phyloP scores from a whole-genome alignment of 2,888 invertebrate species.

The Anodontia alba region DNA sequence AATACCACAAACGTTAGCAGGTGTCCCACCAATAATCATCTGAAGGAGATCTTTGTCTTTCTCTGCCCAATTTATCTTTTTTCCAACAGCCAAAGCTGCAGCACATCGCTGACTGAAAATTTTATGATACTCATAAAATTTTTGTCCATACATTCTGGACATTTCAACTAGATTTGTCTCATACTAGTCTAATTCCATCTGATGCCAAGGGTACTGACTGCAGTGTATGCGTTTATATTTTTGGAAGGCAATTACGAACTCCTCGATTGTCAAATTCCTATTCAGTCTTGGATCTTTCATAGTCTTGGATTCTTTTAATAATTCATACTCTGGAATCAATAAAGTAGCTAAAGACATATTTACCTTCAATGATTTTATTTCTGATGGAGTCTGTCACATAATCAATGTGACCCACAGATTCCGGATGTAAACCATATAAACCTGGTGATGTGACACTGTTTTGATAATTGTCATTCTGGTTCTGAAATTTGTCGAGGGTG shows the following conservation, averaged over 20 bases:
- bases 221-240: slow-evolving; percentile 10
- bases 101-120: background rate
- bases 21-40: background rate
- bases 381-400: background rate
- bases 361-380: background rate
- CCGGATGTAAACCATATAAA: background rate
- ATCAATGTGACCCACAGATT: background rate
- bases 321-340: slow-evolving; percentile 1
- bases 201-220: background rate
- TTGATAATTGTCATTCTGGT: background rate
- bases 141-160: background rate
- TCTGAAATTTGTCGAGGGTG: background rate
- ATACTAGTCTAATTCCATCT: background rate
- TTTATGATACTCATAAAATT: slow-evolving; percentile 11
- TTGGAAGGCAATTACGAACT: background rate
- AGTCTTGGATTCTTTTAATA: background rate
- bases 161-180: background rate
- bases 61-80: background rate
- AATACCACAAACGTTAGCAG: background rate
- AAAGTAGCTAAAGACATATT: background rate
- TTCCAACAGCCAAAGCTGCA: background rate
- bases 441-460: background rate
- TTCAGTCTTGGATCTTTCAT: background rate
- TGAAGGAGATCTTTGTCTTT: background rate
- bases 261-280: background rate